Conservation (phyloP, 2,113 vertebrate species). For the Rattus norvegicus region GRCr8 NC_086027.1:101310001-101310500, state of each 20-base stretch:
- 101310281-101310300: conserved; percentile 92
- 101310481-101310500: conserved; percentile 87
- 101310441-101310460: conserved; percentile 88
- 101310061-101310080: background rate
- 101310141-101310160: background rate
- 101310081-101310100: background rate
- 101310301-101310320: conserved; percentile 91
- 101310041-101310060: background rate
- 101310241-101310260: conserved; percentile 87
- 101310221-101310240: fast-evolving
- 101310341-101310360: conserved; percentile 91
- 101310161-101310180: no score
- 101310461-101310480: conserved; percentile 89
- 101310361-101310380: conserved; percentile 91
- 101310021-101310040: background rate
- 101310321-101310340: conserved; percentile 90
- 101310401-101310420: background rate
- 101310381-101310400: conserved; percentile 86
- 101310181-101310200: background rate
- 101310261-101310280: conserved; percentile 89
- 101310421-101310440: background rate
- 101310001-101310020: background rate
- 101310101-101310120: no score
- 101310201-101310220: background rate
- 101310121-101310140: background rate